Conservation (phyloP, 2,888 invertebrate genomes). For the Perizoma affinitatum region DNA sequence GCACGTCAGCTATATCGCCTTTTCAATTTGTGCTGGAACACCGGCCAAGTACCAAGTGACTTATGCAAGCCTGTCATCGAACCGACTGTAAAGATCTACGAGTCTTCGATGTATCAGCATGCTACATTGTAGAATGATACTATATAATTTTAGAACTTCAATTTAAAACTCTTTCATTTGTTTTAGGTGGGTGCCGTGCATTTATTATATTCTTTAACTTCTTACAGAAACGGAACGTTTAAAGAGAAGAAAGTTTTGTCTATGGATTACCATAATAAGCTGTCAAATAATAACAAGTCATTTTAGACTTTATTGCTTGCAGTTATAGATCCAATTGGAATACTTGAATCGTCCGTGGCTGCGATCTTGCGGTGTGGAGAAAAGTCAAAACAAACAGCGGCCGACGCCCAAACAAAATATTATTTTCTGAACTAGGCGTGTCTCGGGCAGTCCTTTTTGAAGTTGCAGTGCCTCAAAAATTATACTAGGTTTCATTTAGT, state of each 20-base stretch:
- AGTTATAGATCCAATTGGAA: background rate
- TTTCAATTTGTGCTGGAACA: too few species aligned
- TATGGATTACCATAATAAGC: constrained; percentile 9
- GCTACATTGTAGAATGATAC: too few species aligned
- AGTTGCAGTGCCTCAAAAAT: constrained; percentile 8
- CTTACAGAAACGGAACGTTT: constrained; percentile 3
- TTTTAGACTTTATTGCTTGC: background rate
- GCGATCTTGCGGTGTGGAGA: constrained; percentile 21
- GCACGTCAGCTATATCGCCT: too few species aligned
- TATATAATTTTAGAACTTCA: too few species aligned
- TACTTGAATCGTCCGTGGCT: background rate
- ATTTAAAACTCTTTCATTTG: too few species aligned
- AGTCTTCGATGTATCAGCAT: too few species aligned
- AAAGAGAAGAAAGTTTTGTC: constrained; percentile 2
- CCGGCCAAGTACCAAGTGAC: too few species aligned
- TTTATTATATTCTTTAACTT: too few species aligned
- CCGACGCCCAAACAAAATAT: constrained; percentile 62
- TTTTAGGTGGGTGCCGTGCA: too few species aligned
- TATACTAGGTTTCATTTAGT: constrained; percentile 9
- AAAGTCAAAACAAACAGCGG: constrained; percentile 54
- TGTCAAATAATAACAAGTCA: constrained; percentile 11
- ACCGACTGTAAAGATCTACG: too few species aligned
- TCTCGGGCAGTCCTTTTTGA: constrained; percentile 26
- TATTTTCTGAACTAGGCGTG: constrained; percentile 53
- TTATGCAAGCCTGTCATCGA: too few species aligned